Base-by-base conservation (phyloP, 2,888 invertebrate species). In the Cosmia trapezina region DNA sequence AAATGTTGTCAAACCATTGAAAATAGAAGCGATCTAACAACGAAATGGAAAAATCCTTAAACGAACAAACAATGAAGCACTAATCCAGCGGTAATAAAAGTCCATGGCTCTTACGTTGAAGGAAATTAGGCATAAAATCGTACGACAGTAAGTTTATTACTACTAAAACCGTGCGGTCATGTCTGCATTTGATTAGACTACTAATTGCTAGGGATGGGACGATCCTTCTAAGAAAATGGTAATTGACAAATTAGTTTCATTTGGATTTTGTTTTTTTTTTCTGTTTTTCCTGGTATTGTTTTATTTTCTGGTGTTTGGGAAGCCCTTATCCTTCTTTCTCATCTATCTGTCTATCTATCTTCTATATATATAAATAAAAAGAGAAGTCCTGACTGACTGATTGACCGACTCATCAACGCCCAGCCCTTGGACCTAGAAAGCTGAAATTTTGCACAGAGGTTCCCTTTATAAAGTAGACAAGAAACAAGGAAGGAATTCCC, bases 131-230 rank as follows among this genome's bases (percentile, higher is more conserved):
- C 22, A 12, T 47, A 67, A 37, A 80, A 28, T 83, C n/a, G 22
- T 37, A 56, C 45, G 37, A 14, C 76, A 68, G 28, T 49, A 28
- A 51, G 60, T 83, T 83, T 76, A 78, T 83, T 83, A 43, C 33
- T 45, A 75, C 19, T 69, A 49, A 61, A 70, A 43, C 47, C 45
- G 60, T 76, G 66, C 59, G 79, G 80, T 59, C 66, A 57, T 71
- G 81, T 72, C 76, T 83, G 83, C 67, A 62, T 80, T 81, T 83
- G 72, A 81, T 81, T 76, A 79, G 73, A 57, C 51, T 67, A 54
- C 83, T 83, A 80, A 81, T 83, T 71, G 66, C 57, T 72, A 80
- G 80, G 60, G 75, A 71, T 70, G 63, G 57, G 65, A 69, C 57
- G 12, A n/a, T 19, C 4, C n/a, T 62, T 67, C 43, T 56, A 43